Evolutionary conservation across 1,140 invertebrate genomes (phyloP).

Genomic region (Drosophila obscura): DNA sequence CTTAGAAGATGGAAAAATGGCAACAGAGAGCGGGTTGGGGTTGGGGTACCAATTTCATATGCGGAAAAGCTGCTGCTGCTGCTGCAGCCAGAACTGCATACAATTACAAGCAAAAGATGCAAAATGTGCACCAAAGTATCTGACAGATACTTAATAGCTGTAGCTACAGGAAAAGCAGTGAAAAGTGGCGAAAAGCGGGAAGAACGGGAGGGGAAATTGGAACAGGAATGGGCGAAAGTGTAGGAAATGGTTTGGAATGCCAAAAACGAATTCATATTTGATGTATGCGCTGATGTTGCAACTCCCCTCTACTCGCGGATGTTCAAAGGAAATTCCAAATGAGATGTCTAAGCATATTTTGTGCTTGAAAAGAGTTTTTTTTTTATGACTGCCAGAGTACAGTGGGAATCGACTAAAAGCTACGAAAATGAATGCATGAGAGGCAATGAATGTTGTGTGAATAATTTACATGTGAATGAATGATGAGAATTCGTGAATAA

Average conservation of each 20-base stretch:
- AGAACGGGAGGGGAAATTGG: no score
- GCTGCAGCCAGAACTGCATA: slow-evolving; percentile 66
- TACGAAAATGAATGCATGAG: no score
- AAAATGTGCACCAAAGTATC: slow-evolving; percentile 79
- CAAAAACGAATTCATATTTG: slow-evolving; percentile 59
- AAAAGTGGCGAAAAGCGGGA: no score
- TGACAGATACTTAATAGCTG: slow-evolving; percentile 77
- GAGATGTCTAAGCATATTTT: slow-evolving; percentile 50
- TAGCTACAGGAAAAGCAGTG: slow-evolving; percentile 10
- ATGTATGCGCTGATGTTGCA: slow-evolving; percentile 45
- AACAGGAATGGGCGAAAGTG: not conserved
- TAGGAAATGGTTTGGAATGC: slow-evolving; percentile 52
- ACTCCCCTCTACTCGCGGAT: slow-evolving; percentile 29
- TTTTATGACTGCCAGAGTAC: not conserved
- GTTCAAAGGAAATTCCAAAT: slow-evolving; percentile 54
- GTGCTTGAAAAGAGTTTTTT: not conserved
- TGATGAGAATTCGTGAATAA: no score
- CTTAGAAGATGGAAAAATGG: slow-evolving; percentile 4
- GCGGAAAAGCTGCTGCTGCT: slow-evolving; percentile 19
- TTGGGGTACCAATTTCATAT: slow-evolving; percentile 39
- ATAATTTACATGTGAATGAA: no score
- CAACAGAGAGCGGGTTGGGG: not conserved
- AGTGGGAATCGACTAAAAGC: no score
- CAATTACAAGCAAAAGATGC: slow-evolving; percentile 75
- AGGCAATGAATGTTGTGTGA: no score